Conservation (phyloP, 2,797 vertebrate species). For the Manis javanica region DNA sequence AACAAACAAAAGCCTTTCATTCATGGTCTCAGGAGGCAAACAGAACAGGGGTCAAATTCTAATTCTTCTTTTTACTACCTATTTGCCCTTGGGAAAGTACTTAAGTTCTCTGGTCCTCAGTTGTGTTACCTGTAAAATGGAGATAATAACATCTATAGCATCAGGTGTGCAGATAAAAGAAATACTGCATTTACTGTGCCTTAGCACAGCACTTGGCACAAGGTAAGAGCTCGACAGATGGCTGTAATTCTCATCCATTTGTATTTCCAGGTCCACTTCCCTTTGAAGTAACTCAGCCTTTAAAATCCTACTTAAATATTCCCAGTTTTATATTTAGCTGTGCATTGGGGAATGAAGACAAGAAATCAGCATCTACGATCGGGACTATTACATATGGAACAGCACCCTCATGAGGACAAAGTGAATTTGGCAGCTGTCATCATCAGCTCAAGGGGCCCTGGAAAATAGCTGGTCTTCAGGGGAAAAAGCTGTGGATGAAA, state of each 20-base stretch:
- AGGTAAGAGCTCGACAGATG: not conserved
- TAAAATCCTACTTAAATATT: not conserved
- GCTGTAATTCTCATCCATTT: not conserved
- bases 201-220: not conserved
- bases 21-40: not conserved
- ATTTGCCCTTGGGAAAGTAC: not conserved
- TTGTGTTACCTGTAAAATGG: not conserved
- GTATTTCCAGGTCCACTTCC: not conserved
- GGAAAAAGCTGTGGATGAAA: not conserved
- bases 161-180: not conserved
- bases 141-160: not conserved
- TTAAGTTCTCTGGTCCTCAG: not conserved
- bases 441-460: not conserved
- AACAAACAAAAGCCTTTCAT: not conserved
- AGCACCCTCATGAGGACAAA: conserved; percentile 38
- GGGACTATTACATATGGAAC: not conserved
- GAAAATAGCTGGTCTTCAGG: not conserved
- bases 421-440: not conserved
- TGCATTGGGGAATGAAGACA: not conserved
- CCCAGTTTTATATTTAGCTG: not conserved
- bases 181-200: not conserved
- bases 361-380: not conserved
- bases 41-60: not conserved
- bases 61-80: not conserved
- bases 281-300: not conserved